phyloP scores from a whole-genome alignment of 2,888 invertebrate species.

The Rhyacophila evoluta region DNA sequence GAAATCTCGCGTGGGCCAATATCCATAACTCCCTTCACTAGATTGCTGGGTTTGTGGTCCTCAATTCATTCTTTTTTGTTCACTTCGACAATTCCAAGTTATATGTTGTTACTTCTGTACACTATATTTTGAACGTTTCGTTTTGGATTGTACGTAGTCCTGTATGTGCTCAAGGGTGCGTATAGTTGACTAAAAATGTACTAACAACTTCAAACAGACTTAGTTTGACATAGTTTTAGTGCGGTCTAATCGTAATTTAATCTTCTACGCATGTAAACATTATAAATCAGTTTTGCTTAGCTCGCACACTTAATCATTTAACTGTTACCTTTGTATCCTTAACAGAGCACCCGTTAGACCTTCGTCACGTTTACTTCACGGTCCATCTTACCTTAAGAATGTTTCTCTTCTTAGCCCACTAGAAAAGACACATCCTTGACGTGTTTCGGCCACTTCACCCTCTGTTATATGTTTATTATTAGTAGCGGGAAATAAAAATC shows the following conservation, averaged over 20 bases:
- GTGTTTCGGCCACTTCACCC: not conserved
- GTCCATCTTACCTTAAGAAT: constrained; percentile 1
- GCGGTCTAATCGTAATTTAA: not conserved
- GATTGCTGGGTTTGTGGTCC: too few species aligned
- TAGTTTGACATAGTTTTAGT: not conserved
- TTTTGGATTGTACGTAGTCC: too few species aligned
- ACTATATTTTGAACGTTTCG: too few species aligned
- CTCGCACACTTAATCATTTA: not conserved
- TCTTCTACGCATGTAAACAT: not conserved
- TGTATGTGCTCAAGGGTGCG: too few species aligned
- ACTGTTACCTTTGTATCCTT: not conserved
- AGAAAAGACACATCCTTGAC: constrained; percentile 30
- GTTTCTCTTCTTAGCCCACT: constrained; percentile 2
- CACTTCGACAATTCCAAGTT: too few species aligned
- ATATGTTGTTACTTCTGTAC: too few species aligned
- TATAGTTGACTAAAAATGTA: too few species aligned
- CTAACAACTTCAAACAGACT: too few species aligned
- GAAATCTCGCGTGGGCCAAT: too few species aligned
- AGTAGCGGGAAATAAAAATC: too few species aligned
- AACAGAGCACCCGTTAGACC: constrained; percentile 42
- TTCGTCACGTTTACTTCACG: constrained; percentile 15
- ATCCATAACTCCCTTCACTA: too few species aligned
- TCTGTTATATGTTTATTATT: not conserved
- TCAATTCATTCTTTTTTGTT: too few species aligned
- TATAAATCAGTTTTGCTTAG: not conserved